Evolutionary conservation across 2,113 vertebrate species (phyloP), one percentile per base, ranked within the genome.

Genomic region (Numida meleagris): DNA sequence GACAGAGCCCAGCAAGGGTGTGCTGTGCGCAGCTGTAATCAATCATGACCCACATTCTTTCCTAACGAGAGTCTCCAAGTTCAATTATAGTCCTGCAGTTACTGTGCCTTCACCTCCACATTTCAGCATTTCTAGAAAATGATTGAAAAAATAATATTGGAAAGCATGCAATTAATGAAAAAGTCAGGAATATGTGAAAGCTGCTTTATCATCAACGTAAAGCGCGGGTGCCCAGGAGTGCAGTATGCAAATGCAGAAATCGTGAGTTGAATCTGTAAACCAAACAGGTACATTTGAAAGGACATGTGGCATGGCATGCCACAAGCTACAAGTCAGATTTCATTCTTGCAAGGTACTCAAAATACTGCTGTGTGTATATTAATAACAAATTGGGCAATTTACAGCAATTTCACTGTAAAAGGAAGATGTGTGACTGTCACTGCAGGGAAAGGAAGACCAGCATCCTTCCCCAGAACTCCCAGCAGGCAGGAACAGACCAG

Each of bases 371-470:
- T 55, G 33, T 81, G 33, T 61, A 19, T 36, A 78, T 94, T 72
- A 96, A 83, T 94, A 83, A 90, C 88, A 93, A 36, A 95, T 77
- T 68, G 77, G 51, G 34, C 78, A 86, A 2, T 27, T 59, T 70
- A 77, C 40, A 83, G 65, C 65, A 57, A 93, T 86, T 94, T 91
- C 80, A 74, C 65, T 86, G 76, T 65, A 83, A 93, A 93, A 88
- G 25, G 36, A 62, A 88, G 80, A 88, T 40, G 23, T 0, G 13
- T 67, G 82, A 77, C 86, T 86, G 88, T 86, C 88, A 83, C 79
- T 83, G n/a, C 4, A 5, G 31, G 72, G 43, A 72, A 94, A 93
- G 36, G 63, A 91, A 89, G 82, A 71, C 13, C 65, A 87, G 76
- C 6, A 61, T 80, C 88, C 65, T 93, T 93, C 88, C 53, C 61